Base-by-base conservation (phyloP, 2,888 invertebrate species). In the Harpalus rufipes region DNA sequence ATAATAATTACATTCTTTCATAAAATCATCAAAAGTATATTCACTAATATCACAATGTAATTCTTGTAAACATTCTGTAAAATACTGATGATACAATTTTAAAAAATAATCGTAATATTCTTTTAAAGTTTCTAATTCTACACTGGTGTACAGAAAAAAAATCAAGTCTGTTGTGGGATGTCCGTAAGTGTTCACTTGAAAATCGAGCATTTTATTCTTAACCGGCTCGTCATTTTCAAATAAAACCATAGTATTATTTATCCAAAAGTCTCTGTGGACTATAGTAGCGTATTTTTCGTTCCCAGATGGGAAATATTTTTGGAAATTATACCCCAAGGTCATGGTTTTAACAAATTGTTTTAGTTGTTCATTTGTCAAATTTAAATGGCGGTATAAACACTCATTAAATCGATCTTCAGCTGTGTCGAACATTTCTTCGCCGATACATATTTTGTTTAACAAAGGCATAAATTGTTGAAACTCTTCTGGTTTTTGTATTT, bases 231-330 rank as follows among this genome's bases (percentile, higher is more conserved):
- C 87, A 51, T 88, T 86, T 84, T 87, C 86, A 72, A 91, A 91
- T 87, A 91, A 91, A 14, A 93, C 89, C 91, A 94, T 91, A 5
- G 93, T 90, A 86, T 94, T 94, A 87, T 93, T 94, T 12, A 92
- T 92, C 94, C 94, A 94, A 74, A 92, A 90, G 88, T 94, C 94
- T 2, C 90, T 89, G 86, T 94, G 94, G 0, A 91, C 90, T 12
- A 93, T 90, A 0, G 93, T 92, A 0, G 91, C 91, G 89, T 92
- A 94, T 0, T 91, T 91, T 65, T 92, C 92, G 1, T 3, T 89
- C 88, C 39, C 91, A 88, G 59, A 89, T 87, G 7, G 87, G 83
- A 39, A 51, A 80, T 85, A 51, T 87, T 79, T 86, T 88, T 86
- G 61, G 12, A 44, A 76, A 10, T 86, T 79, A 12, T 41, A 56